Percentiles rank a stretch among this genome's conserved stretches.
Conservation (phyloP, 2,797 vertebrate species). For the Darevskia nairensis region DNA sequence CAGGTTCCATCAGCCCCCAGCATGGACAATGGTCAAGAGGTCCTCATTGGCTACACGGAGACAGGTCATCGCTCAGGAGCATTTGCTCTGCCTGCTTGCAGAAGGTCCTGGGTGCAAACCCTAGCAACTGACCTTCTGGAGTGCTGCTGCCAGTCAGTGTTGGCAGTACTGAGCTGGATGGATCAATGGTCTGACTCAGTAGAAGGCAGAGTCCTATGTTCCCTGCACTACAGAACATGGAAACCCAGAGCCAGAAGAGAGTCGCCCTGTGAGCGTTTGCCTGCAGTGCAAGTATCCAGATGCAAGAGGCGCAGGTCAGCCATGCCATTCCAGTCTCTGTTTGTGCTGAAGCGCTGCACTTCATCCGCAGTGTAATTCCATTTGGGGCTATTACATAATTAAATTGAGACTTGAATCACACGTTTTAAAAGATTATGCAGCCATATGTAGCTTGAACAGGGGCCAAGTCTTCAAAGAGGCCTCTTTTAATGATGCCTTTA, state of each 20-base stretch:
- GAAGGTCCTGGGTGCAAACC: too few species aligned
- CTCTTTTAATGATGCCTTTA: constrained; percentile 81
- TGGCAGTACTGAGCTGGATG: too few species aligned
- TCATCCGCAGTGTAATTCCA: constrained; percentile 92
- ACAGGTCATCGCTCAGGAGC: too few species aligned
- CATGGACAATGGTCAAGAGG: too few species aligned
- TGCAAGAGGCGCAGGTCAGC: constrained; percentile 77
- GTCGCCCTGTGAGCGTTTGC: neutral
- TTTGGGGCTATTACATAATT: constrained; percentile 98
- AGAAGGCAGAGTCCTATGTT: too few species aligned
- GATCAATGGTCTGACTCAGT: too few species aligned
- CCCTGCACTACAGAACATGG: too few species aligned
- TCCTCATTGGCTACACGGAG: too few species aligned
- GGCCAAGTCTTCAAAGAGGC: constrained; percentile 87
- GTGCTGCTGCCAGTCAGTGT: too few species aligned
- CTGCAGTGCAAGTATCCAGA: constrained; percentile 77
- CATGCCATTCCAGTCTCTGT: constrained; percentile 76
- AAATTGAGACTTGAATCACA: constrained; percentile 92
- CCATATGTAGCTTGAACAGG: constrained; percentile 94
- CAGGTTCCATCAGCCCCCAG: too few species aligned
- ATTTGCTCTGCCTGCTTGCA: too few species aligned
- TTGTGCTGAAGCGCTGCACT: constrained; percentile 82
- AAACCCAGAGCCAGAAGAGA: neutral
- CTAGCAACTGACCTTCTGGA: too few species aligned
- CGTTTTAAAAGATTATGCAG: constrained; percentile 98